Evolutionary conservation across 2,797 vertebrate genomes (phyloP).

Genomic region (Etheostoma nigrum): DNA sequence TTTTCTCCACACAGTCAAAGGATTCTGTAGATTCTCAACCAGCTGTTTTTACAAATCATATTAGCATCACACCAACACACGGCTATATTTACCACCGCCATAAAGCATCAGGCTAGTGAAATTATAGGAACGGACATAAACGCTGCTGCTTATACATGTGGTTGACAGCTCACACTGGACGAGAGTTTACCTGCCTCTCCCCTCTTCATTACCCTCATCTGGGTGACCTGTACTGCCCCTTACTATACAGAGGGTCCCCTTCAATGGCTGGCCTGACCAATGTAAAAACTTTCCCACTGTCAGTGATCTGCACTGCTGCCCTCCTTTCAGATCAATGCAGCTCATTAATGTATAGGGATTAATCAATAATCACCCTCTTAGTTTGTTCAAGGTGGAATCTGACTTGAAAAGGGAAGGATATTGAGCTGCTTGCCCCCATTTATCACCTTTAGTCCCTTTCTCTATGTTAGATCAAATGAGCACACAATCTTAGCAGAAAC

Average conservation of each 20-base stretch:
- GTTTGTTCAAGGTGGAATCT: constrained; percentile 79
- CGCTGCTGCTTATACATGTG: constrained; percentile 30
- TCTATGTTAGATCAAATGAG: constrained; percentile 35
- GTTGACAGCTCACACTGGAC: constrained; percentile 22
- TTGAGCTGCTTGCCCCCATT: constrained; percentile 52
- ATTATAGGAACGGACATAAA: constrained; percentile 36
- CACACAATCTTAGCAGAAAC: neutral
- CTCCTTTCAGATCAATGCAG: constrained; percentile 75
- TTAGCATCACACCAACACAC: constrained; percentile 51
- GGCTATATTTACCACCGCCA: constrained; percentile 45
- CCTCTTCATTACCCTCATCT: constrained; percentile 12
- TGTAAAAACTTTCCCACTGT: constrained; percentile 33
- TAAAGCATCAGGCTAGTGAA: constrained; percentile 27
- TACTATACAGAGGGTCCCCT: constrained; percentile 16
- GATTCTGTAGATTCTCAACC: constrained; percentile 21
- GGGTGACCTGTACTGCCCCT: constrained; percentile 12
- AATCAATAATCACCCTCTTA: constrained; percentile 81
- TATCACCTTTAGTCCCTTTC: constrained; percentile 45
- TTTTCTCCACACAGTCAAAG: constrained; percentile 14
- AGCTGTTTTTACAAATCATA: constrained; percentile 27
- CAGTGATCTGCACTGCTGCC: constrained; percentile 65
- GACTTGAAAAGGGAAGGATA: constrained; percentile 70
- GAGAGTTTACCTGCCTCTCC: constrained; percentile 34
- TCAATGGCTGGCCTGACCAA: constrained; percentile 33
- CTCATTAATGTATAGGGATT: constrained; percentile 82